These are phyloP conservation scores for Neolamprologus falcicula DNA, from an alignment of 2,113 vertebrate species.

Conservation along the genomic window DNA sequence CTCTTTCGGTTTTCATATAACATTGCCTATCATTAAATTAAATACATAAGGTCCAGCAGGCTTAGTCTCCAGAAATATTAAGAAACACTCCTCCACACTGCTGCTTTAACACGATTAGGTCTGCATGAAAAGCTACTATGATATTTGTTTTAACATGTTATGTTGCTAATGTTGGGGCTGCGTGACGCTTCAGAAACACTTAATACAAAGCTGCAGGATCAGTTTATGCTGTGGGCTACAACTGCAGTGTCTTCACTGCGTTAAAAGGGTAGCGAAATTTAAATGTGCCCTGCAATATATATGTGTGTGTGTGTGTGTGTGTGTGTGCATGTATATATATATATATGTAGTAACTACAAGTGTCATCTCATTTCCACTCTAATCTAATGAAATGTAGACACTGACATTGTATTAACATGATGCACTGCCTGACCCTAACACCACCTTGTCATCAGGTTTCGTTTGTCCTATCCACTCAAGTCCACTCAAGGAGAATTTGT, in stretches of 20 bases:
- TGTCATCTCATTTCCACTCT: background rate
- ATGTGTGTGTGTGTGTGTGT: fast-evolving
- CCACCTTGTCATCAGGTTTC: background rate
- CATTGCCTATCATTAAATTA: background rate
- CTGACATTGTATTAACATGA: background rate
- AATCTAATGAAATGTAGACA: background rate
- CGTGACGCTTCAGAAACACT: background rate
- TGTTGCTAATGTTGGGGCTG: background rate
- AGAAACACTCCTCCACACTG: background rate
- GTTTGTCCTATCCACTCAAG: background rate
- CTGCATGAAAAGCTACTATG: background rate
- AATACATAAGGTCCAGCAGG: background rate
- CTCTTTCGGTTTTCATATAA: background rate
- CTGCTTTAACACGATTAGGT: background rate
- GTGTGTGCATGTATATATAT: fast-evolving
- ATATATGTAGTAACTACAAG: background rate
- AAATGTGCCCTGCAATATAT: background rate
- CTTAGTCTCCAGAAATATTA: background rate
- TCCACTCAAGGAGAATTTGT: background rate
- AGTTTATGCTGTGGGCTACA: background rate
- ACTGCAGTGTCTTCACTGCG: background rate
- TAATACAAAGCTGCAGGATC: background rate
- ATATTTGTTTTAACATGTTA: background rate
- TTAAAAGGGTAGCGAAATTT: background rate
- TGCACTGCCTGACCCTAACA: background rate